Conservation (phyloP, 2,797 vertebrate species). For the Taenioides sp. region DNA sequence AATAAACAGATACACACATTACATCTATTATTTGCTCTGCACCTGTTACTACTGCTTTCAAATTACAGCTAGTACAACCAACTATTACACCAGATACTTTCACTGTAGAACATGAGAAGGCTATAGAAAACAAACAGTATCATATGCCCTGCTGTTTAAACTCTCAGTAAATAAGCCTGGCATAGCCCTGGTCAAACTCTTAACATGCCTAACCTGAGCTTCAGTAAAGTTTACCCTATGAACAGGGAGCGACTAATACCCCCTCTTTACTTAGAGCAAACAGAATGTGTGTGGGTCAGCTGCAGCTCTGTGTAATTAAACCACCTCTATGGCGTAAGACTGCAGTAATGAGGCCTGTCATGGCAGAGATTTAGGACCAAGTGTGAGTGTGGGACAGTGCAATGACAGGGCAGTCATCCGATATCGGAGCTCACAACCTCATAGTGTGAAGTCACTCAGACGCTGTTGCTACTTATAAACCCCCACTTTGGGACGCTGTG, state of each 20-base stretch:
- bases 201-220: constrained; percentile 21
- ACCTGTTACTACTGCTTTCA: not conserved
- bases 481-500: constrained; percentile 5
- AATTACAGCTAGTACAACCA: not conserved
- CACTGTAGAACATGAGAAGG: not conserved
- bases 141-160: not conserved
- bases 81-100: not conserved
- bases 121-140: not conserved
- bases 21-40: not conserved
- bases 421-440: constrained; percentile 30
- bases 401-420: constrained; percentile 28
- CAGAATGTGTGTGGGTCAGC: constrained; percentile 21
- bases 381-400: constrained; percentile 18
- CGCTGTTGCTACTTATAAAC: constrained; percentile 20
- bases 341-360: constrained; percentile 32
- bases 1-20: not conserved
- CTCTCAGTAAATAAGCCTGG: not conserved
- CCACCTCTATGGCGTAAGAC: constrained; percentile 25
- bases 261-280: constrained; percentile 20
- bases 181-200: not conserved
- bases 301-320: constrained; percentile 38
- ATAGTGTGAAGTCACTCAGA: constrained; percentile 28
- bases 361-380: constrained; percentile 27
- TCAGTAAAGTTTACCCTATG: constrained; percentile 33
- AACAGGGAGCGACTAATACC: constrained; percentile 28